Conservation (phyloP, 1,140 invertebrate species). For the Euglossa dilemma region DNA sequence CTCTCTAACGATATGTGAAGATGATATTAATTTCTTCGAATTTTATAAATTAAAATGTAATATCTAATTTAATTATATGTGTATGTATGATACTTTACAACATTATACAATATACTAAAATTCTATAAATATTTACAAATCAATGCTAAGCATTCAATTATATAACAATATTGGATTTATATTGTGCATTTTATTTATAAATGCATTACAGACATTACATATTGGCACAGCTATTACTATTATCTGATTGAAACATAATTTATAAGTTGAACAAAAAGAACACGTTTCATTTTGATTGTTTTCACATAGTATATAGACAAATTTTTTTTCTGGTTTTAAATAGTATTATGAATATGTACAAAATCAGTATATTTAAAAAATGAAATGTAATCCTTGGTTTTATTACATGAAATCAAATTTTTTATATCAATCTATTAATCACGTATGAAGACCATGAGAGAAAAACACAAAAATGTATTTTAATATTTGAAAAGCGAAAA, state of each 20-base stretch:
- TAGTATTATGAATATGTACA: neutral
- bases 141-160: conserved; percentile 22
- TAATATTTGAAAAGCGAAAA: no score
- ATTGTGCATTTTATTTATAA: neutral
- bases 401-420: conserved; percentile 3
- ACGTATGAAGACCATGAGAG: no score
- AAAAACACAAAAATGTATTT: no score
- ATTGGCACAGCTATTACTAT: conserved; percentile 25
- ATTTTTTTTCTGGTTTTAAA: neutral
- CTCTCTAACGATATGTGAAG: neutral
- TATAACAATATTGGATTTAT: conserved; percentile 59
- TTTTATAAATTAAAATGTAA: neutral
- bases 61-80: neutral
- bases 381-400: neutral
- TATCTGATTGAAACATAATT: conserved; percentile 19
- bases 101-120: neutral
- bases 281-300: neutral
- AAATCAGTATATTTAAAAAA: neutral
- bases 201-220: conserved; percentile 22
- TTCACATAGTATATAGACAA: neutral
- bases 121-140: neutral
- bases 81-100: neutral
- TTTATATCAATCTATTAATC: no score
- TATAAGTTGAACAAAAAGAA: conserved; percentile 22
- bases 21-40: neutral